A percentile compares a stretch with the other conserved stretches of the same genome.
Conservation (phyloP, 2,888 invertebrate species). For the Megastigmus dorsalis region DNA sequence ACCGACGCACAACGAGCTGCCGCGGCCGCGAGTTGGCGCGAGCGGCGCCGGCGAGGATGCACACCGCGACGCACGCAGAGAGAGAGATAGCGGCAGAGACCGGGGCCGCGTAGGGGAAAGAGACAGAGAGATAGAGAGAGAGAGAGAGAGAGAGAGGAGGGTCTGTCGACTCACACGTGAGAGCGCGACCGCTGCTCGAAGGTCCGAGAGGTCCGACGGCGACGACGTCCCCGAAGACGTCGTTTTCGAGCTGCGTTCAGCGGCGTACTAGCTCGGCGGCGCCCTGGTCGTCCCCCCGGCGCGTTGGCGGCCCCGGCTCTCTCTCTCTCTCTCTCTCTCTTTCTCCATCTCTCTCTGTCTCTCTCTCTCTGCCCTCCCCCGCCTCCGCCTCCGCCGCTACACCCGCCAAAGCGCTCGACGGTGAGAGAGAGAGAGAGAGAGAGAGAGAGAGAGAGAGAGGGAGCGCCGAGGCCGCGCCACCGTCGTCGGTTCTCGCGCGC, state of each 20-base stretch:
- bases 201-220: constrained; percentile 4
- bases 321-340: constrained; percentile 54
- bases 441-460: too few species aligned
- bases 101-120: not conserved
- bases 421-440: too few species aligned
- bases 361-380: constrained; percentile 51
- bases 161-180: too few species aligned
- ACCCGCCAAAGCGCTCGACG: not conserved
- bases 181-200: not conserved
- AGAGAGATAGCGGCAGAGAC: not conserved
- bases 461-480: too few species aligned
- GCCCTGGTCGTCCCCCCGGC: constrained; percentile 61
- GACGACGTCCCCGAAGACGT: constrained; percentile 65
- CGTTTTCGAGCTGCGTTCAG: constrained; percentile 71
- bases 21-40: too few species aligned
- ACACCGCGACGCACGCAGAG: not conserved
- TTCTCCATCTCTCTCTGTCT: constrained; percentile 57
- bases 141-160: not conserved
- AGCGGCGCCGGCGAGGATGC: not conserved
- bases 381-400: not conserved
- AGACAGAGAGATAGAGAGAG: not conserved
- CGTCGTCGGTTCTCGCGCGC: not conserved
- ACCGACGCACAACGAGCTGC: too few species aligned
- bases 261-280: constrained; percentile 70
- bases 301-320: constrained; percentile 57